phyloP scores from a whole-genome alignment of 2,888 invertebrate genomes.

The Sylvicola cinctus region DNA sequence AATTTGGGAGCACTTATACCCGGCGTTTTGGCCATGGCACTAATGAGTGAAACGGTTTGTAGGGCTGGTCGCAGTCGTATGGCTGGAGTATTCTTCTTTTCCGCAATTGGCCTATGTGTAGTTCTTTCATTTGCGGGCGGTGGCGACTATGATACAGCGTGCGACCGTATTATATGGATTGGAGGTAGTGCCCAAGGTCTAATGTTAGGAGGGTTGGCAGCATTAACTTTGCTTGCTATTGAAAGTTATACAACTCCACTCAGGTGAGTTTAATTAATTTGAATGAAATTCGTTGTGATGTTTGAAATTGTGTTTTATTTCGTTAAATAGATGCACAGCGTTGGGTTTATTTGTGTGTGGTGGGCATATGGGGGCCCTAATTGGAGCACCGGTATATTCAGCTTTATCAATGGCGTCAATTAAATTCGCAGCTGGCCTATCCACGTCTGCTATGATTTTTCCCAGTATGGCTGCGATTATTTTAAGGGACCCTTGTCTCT shows the following conservation, averaged over 20 bases:
- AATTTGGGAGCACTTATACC: slow-evolving; percentile 10
- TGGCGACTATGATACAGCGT: background rate
- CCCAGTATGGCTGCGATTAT: slow-evolving; percentile 8
- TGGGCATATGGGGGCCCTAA: slow-evolving; percentile 9
- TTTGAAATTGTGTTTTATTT: background rate
- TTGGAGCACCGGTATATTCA: slow-evolving; percentile 8
- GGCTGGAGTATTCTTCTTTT: slow-evolving; percentile 10
- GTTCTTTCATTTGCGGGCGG: background rate
- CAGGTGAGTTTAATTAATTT: slow-evolving; percentile 7
- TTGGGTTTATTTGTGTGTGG: slow-evolving; percentile 9
- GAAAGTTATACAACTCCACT: slow-evolving; percentile 10
- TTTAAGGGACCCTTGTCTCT: slow-evolving; percentile 9
- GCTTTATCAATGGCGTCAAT: slow-evolving; percentile 8
- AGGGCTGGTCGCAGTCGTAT: slow-evolving; percentile 10
- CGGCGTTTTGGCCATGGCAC: slow-evolving; percentile 7
- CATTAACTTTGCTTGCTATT: slow-evolving; percentile 9
- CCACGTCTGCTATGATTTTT: slow-evolving; percentile 8
- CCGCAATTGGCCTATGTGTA: slow-evolving; percentile 5
- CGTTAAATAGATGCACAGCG: slow-evolving; percentile 10
- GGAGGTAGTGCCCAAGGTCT: slow-evolving; percentile 11
- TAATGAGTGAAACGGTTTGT: slow-evolving; percentile 9
- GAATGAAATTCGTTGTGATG: background rate
- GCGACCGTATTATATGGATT: slow-evolving; percentile 10
- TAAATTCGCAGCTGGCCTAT: slow-evolving; percentile 9
- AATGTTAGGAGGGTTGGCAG: slow-evolving; percentile 9